These are phyloP conservation scores for Lanius collurio DNA, from an alignment of 2,113 vertebrate genomes.

Conservation along the genomic window DNA sequence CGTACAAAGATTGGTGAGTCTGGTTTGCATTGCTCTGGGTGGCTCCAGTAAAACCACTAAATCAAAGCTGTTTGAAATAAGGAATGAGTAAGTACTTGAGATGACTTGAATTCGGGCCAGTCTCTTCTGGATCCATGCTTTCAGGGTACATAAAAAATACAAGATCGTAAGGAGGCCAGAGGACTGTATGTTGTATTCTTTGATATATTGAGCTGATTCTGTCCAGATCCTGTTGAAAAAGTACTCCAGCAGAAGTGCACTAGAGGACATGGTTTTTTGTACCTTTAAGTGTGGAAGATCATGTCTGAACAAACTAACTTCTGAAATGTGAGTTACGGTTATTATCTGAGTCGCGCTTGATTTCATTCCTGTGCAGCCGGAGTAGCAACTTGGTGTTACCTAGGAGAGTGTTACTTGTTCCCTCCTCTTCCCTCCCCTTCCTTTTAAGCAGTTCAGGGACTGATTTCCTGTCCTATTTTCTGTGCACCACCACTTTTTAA, in stretches of 20 bases:
- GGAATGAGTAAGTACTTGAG: slow-evolving; percentile 30
- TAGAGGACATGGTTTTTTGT: not conserved
- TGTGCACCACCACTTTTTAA: not conserved
- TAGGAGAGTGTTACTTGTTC: not conserved
- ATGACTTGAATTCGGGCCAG: slow-evolving; percentile 11
- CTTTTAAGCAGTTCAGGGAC: not conserved
- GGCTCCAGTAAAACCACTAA: slow-evolving; percentile 17
- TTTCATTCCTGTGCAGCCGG: not conserved
- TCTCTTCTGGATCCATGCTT: not conserved
- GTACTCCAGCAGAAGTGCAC: not conserved
- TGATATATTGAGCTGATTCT: not conserved
- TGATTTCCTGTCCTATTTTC: not conserved
- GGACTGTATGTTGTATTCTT: not conserved
- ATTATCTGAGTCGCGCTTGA: not conserved
- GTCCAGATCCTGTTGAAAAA: not conserved
- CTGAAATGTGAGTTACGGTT: slow-evolving; percentile 2
- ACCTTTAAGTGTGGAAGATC: not conserved
- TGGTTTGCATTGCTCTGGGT: not conserved
- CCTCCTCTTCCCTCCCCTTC: not conserved
- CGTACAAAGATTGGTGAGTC: not conserved
- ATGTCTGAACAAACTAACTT: slow-evolving; percentile 7
- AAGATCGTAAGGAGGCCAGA: not conserved
- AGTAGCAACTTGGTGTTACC: not conserved
- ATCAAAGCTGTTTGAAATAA: slow-evolving; percentile 37
- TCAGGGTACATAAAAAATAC: not conserved